These are phyloP conservation scores for Ruditapes philippinarum DNA, from an alignment of 1,140 invertebrate genomes.

Conservation along the genomic window DNA sequence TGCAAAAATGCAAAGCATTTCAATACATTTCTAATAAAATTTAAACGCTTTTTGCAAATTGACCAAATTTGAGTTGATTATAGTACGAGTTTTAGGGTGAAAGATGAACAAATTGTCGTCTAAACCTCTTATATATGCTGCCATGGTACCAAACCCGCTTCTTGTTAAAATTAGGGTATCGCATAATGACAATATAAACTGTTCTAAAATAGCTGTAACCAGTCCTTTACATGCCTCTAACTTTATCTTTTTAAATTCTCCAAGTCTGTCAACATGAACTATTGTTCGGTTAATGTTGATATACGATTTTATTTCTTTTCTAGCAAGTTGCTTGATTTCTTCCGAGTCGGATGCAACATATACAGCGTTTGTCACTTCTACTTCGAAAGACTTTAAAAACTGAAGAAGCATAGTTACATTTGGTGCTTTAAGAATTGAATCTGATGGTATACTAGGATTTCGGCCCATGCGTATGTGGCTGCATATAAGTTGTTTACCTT, in stretches of 20 bases:
- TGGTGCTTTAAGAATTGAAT: neutral
- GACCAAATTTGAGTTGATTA: neutral
- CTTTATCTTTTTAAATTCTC: neutral
- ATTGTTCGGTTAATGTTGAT: neutral
- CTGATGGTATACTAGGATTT: conserved; percentile 64
- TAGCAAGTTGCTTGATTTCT: neutral
- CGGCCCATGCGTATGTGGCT: conserved; percentile 71
- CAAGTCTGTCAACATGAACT: neutral
- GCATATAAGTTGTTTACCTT: conserved; percentile 58
- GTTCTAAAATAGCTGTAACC: neutral
- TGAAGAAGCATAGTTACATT: neutral
- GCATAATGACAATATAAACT: neutral
- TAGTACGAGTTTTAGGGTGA: neutral
- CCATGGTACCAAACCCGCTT: neutral
- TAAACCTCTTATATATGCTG: conserved; percentile 7
- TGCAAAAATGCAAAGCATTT: too few relatives aligned
- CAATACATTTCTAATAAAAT: too few relatives aligned
- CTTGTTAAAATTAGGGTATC: neutral
- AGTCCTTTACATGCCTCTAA: neutral
- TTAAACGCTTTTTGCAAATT: neutral
- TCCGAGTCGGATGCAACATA: conserved; percentile 3
- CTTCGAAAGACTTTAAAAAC: neutral
- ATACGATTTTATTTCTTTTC: neutral
- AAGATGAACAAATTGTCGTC: neutral
- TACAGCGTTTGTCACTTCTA: neutral